Evolutionary conservation across 2,113 vertebrate species (phyloP).

Genomic region (Tamias sibiricus): DNA sequence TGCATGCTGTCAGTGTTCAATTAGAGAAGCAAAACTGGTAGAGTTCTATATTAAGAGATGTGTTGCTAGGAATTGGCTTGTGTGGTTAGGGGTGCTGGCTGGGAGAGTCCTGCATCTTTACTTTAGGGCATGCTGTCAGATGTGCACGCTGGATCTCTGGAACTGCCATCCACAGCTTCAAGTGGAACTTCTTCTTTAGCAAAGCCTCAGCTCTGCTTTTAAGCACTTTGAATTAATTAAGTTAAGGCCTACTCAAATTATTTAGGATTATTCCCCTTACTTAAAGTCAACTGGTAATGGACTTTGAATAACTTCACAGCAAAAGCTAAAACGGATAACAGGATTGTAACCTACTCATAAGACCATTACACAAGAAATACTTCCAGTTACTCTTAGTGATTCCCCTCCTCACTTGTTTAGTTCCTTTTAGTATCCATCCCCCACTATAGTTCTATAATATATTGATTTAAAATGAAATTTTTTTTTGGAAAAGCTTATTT

Average conservation of each 20-base stretch:
- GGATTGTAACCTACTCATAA: background rate
- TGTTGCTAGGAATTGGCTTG: background rate
- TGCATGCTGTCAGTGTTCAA: background rate
- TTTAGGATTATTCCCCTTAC: background rate
- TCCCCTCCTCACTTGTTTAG: background rate
- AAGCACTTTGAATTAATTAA: background rate
- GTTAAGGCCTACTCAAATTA: background rate
- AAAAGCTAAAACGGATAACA: background rate
- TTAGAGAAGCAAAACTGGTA: background rate
- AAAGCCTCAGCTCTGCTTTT: background rate
- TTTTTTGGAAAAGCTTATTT: background rate
- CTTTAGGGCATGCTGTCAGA: background rate
- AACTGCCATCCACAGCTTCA: background rate
- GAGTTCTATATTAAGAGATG: background rate
- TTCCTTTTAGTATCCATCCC: background rate
- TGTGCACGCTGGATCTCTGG: background rate
- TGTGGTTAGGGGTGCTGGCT: background rate
- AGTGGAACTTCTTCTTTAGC: background rate
- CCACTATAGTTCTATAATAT: background rate
- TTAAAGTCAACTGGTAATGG: background rate
- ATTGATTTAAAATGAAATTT: background rate
- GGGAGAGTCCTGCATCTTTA: background rate
- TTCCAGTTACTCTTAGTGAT: background rate
- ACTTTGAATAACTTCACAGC: background rate
- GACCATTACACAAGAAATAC: background rate